phyloP scores from a whole-genome alignment of 2,888 invertebrate species.

The Noctua janthina region DNA sequence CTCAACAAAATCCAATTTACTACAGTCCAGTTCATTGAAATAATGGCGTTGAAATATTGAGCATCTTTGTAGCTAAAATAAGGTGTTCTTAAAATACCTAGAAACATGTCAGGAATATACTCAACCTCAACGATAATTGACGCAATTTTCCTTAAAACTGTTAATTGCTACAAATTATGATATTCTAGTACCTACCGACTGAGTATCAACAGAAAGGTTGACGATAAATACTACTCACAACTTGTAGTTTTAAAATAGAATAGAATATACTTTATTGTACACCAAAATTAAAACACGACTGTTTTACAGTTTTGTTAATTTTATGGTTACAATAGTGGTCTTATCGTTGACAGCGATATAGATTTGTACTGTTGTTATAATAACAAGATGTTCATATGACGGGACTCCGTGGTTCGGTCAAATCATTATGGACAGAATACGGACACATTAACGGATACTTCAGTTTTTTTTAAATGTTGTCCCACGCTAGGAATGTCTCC shows the following conservation, averaged over 20 bases:
- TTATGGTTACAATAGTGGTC: too few species aligned
- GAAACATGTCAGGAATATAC: background rate
- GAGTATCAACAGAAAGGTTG: background rate
- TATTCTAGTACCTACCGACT: background rate
- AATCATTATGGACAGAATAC: background rate
- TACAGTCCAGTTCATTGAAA: background rate
- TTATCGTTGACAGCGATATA: too few species aligned
- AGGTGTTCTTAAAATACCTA: background rate
- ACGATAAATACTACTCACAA: too few species aligned
- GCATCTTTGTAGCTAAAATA: background rate
- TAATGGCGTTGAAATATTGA: slow-evolving; percentile 12
- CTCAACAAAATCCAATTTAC: background rate
- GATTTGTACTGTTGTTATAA: background rate
- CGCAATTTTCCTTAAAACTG: background rate
- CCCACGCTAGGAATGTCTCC: too few species aligned
- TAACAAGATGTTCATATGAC: background rate
- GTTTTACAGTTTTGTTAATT: background rate
- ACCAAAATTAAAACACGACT: background rate
- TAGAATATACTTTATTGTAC: background rate
- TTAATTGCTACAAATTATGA: background rate
- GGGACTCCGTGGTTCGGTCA: background rate
- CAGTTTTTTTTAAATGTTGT: background rate
- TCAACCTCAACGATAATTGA: background rate
- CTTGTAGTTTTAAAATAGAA: background rate
- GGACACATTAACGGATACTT: background rate